Percentiles rank a stretch among this genome's conserved stretches.
phyloP scores from a whole-genome alignment of 2,113 vertebrate genomes.

The Aspidoscelis tigris region DNA sequence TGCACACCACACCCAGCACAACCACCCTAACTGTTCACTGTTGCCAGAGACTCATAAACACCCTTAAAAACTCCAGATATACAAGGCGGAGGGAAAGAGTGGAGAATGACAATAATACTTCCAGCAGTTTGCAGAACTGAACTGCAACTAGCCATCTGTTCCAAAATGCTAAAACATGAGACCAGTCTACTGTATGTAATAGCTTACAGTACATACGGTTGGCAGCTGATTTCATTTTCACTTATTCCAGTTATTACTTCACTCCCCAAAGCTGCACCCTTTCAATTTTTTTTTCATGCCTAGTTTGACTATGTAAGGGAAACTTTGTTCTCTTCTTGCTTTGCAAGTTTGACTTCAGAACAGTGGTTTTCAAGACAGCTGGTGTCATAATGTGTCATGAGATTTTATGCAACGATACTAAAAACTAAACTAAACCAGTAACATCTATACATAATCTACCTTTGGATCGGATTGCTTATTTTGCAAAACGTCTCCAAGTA shows the following conservation, averaged over 20 bases:
- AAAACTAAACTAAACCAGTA: conserved; percentile 32
- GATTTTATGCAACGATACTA: conserved; percentile 14
- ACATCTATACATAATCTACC: neutral
- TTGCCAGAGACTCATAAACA: conserved; percentile 18
- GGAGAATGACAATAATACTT: neutral
- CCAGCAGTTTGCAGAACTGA: neutral
- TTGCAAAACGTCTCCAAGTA: neutral
- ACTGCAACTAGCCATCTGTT: conserved; percentile 47
- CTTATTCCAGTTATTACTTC: conserved; percentile 44
- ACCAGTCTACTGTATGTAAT: conserved; percentile 25
- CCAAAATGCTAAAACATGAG: conserved; percentile 42
- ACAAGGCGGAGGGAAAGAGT: neutral
- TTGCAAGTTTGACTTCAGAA: neutral
- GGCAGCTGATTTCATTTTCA: conserved; percentile 50
- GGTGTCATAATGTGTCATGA: conserved; percentile 20
- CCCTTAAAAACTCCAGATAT: conserved; percentile 13
- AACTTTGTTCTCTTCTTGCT: conserved; percentile 42
- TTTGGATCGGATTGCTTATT: conserved; percentile 2
- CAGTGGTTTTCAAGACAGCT: neutral
- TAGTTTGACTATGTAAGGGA: conserved; percentile 27
- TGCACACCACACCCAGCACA: neutral
- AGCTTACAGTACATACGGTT: conserved; percentile 1
- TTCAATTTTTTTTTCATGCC: conserved; percentile 26
- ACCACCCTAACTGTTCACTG: neutral
- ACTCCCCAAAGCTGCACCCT: neutral